Conservation (phyloP, 2,888 invertebrate genomes). For the Chesias legatella region DNA sequence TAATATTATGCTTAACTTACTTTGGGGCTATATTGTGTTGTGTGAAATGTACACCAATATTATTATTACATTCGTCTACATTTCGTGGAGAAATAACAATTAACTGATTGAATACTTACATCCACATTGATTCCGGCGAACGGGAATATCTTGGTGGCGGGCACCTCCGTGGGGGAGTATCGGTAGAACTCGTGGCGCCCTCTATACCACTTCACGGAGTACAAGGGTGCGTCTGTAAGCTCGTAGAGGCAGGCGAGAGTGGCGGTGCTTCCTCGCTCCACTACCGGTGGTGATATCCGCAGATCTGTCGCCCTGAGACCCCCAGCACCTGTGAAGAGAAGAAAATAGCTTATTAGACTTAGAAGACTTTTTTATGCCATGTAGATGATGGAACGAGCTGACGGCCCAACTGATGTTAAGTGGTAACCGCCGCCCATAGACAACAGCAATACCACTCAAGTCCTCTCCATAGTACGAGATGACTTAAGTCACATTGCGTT, state of each 20-base stretch:
- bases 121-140: slow-evolving; percentile 84
- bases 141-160: slow-evolving; percentile 83
- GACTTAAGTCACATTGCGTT: too few species aligned
- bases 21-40: too few species aligned
- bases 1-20: too few species aligned
- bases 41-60: too few species aligned
- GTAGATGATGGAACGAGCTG: too few species aligned
- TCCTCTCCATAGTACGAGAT: too few species aligned
- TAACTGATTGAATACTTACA: slow-evolving; percentile 67
- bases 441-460: too few species aligned
- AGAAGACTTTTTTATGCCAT: too few species aligned
- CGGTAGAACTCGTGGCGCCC: slow-evolving; percentile 85
- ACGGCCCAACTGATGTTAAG: too few species aligned
- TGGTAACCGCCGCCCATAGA: too few species aligned
- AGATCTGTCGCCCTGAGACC: slow-evolving; percentile 77
- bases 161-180: slow-evolving; percentile 82
- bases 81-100: not conserved
- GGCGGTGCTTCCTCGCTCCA: slow-evolving; percentile 81
- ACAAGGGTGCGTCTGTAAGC: slow-evolving; percentile 83
- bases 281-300: slow-evolving; percentile 81
- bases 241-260: slow-evolving; percentile 82
- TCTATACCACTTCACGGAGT: slow-evolving; percentile 86
- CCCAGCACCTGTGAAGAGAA: slow-evolving; percentile 73
- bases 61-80: too few species aligned
- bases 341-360: too few species aligned